Percentiles rank a stretch among this genome's conserved stretches.
phyloP scores from a whole-genome alignment of 2,113 vertebrate genomes.

The Alethe castanea region DNA sequence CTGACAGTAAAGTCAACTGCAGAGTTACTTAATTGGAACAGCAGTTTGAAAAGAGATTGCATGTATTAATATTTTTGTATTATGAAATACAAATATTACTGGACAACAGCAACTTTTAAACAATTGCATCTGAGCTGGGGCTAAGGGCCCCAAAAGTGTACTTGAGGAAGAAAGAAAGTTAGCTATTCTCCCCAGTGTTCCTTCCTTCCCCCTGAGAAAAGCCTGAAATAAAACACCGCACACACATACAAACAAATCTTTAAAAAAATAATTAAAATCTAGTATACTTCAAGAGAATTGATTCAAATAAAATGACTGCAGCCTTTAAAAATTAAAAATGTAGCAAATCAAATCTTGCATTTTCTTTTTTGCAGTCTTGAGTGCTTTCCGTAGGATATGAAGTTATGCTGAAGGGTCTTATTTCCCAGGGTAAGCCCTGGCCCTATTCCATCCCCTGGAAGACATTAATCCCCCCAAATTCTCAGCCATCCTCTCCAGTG shows the following conservation, averaged over 20 bases:
- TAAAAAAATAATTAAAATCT: not conserved
- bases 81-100: not conserved
- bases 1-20: not conserved
- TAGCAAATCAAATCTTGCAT: not conserved
- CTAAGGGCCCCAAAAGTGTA: not conserved
- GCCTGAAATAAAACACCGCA: not conserved
- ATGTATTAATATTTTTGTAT: not conserved
- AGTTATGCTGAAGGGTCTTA: not conserved
- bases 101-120: not conserved
- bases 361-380: not conserved
- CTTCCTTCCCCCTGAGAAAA: not conserved
- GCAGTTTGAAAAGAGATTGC: not conserved
- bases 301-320: not conserved
- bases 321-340: not conserved
- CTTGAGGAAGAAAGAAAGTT: not conserved
- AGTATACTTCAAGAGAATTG: not conserved
- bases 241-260: not conserved
- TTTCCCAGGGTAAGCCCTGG: not conserved
- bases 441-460: not conserved
- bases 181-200: not conserved
- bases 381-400: not conserved
- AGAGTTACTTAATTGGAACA: not conserved
- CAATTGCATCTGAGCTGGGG: not conserved
- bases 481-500: not conserved
- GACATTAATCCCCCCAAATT: not conserved